Percentiles rank a stretch among this genome's conserved stretches.
Evolutionary conservation across 1,140 invertebrate species (phyloP).

Genomic region (Drosophila nigromelanica): DNA sequence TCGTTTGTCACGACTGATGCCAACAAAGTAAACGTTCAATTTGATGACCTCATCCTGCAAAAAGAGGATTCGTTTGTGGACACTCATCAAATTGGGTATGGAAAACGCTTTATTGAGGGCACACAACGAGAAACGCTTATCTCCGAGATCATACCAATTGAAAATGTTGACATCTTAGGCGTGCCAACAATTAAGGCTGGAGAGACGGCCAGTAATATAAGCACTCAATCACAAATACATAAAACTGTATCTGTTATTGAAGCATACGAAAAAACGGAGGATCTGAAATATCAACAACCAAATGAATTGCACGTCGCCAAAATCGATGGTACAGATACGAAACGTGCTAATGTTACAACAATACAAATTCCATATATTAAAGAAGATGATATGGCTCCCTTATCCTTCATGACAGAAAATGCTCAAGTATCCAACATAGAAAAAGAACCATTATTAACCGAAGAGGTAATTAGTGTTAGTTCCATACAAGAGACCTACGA

Average conservation of each 20-base stretch:
- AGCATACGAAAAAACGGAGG: conserved; percentile 46
- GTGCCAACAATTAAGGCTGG: background rate
- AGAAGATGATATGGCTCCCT: conserved; percentile 44
- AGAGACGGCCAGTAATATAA: conserved; percentile 4
- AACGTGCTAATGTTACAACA: conserved; percentile 43
- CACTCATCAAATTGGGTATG: conserved; percentile 27
- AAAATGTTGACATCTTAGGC: conserved; percentile 43
- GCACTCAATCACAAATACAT: conserved; percentile 35
- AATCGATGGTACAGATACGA: conserved; percentile 17
- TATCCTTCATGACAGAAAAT: background rate
- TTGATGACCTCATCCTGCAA: conserved; percentile 44
- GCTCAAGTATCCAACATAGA: conserved; percentile 42
- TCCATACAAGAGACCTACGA: conserved; percentile 65
- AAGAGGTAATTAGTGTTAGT: conserved; percentile 60
- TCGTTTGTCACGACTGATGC: conserved; percentile 15
- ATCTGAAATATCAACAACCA: conserved; percentile 14
- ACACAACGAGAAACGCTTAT: conserved; percentile 54
- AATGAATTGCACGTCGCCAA: conserved; percentile 10
- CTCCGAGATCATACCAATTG: conserved; percentile 52
- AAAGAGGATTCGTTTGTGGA: conserved; percentile 48
- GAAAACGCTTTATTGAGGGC: conserved; percentile 66
- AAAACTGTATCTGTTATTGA: conserved; percentile 54
- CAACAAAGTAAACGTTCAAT: conserved; percentile 46
- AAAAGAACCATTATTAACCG: conserved; percentile 47
- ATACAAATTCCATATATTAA: conserved; percentile 56